Evolutionary conservation across 2,113 vertebrate species (phyloP), one percentile per base, ranked within the genome.

Genomic region (Tachuris rubrigastra): DNA sequence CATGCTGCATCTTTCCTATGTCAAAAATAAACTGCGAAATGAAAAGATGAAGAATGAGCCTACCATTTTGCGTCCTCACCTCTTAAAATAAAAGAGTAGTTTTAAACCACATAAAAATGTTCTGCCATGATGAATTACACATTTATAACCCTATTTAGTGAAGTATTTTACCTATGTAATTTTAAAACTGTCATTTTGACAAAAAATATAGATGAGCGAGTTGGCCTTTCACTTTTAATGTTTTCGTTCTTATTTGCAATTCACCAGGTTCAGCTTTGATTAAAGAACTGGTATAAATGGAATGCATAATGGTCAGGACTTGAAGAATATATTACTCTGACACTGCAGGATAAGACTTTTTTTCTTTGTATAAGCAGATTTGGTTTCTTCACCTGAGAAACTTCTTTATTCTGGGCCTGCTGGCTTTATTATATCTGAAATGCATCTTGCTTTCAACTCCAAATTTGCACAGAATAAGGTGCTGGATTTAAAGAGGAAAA

Each of bases 121-220:
- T 96, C 97, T 97, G n/a, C 93, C 81, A 84, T 98, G 98, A 98
- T 95, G 96, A 98, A 98, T 98, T 95, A 95, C 96, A 97, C 96
- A 95, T 98, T 98, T 98, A 98, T 98, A 97, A 97, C 93, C 91
- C 84, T 81, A 98, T 98, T 98, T 97, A 98, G 96, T 96, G 96
- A 97, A 97, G 95, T 97, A 85, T 97, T 98, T 98, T 98, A 98
- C 97, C 97, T 98, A 95, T 96, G 97, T 97, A 98, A 98, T 98
- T 98, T 98, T 96, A 97, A 98, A 97, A 96, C 97, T 98, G 98
- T 98, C 97, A 98, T 97, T 98, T 98, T 97, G 96, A 97, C 97
- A 97, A 98, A 98, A 98, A 98, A 98, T 98, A 98, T 97, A 97
- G 97, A 97, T 90, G 93, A 97, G 92, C 75, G 20, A 98, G 97